A percentile compares a stretch with the other conserved stretches of the same genome.
These are phyloP conservation scores for Chromis chromis DNA, from an alignment of 2,797 vertebrate genomes.

Conservation along the genomic window DNA sequence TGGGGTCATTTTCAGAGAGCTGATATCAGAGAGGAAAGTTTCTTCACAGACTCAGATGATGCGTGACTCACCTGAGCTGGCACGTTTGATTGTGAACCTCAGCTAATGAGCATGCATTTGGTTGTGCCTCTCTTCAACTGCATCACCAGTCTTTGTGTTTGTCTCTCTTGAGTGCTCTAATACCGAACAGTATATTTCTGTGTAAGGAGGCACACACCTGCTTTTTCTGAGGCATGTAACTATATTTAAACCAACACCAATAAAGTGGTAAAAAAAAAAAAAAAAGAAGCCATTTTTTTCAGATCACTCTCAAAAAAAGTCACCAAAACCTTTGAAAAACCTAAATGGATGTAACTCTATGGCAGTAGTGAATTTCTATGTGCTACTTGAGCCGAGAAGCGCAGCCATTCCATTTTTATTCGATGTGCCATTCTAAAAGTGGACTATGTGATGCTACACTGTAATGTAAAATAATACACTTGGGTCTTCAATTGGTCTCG, in stretches of 20 bases:
- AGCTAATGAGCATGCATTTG: constrained; percentile 41
- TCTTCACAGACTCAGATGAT: constrained; percentile 27
- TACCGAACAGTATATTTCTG: constrained; percentile 9
- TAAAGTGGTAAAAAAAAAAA: background rate
- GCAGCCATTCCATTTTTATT: constrained; percentile 18
- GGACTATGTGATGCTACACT: background rate
- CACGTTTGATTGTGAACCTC: constrained; percentile 42
- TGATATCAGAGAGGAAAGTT: constrained; percentile 39
- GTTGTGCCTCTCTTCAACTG: constrained; percentile 23
- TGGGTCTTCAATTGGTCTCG: background rate
- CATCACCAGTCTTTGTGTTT: constrained; percentile 23
- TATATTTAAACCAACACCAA: constrained; percentile 17
- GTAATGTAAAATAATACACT: background rate
- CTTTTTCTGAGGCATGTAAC: background rate
- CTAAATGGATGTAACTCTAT: no score
- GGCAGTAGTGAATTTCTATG: background rate
- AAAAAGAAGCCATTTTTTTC: constrained; percentile 36
- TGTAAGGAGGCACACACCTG: background rate
- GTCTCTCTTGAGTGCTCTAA: constrained; percentile 16
- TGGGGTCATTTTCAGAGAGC: constrained; percentile 39
- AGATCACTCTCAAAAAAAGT: background rate
- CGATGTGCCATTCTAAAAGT: constrained; percentile 8
- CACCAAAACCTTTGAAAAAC: background rate
- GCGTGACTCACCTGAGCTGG: constrained; percentile 49
- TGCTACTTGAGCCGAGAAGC: background rate